Evolutionary conservation across 2,888 invertebrate species (phyloP), one percentile per base, ranked within the genome.

Genomic region (Lasioglossum lativentre): DNA sequence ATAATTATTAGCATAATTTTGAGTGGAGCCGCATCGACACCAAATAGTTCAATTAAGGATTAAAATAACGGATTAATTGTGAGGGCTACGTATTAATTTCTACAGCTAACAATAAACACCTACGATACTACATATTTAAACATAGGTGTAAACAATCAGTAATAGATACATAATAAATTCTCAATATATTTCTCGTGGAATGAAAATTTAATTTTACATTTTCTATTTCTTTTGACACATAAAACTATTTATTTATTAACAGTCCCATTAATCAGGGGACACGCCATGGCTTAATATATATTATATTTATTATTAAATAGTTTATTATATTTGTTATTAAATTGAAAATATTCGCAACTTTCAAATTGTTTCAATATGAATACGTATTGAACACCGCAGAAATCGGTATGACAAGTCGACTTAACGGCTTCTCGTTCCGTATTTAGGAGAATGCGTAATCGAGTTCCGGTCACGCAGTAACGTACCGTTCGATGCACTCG

Each of bases 401-500:
- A 30, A 40, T 78, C 72, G n/a, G 66, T 75, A 56, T 47, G 27
- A 71, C 47, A 30, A 76, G 78, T 52, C 72, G 56, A 45, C 56
- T 75, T 91, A 91, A 92, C 89, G 91, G 89, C 82, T 88, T 88
- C 86, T 87, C 88, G 89, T 89, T 90, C 90, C 90, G 87, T 91
- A 90, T 90, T 92, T 91, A 91, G 88, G 87, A 87, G 87, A 86
- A 90, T 87, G 85, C 85, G 87, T 89, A 90, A 89, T 89, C 86
- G 87, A 87, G 88, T 91, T 92, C 92, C 92, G 91, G 92, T 91
- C 92, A 92, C 92, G 92, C 80, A 73, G 78, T 82, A 47, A 71
- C 82, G 71, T 87, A 87, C 87, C 87, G 87, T 84, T 86, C 73
- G 80, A 84, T 83, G 86, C 86, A 79, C 80, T 76, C 30, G 19